These are phyloP conservation scores for Onychostruthus taczanowskii DNA, from an alignment of 2,113 vertebrate genomes.

Conservation along the genomic window DNA sequence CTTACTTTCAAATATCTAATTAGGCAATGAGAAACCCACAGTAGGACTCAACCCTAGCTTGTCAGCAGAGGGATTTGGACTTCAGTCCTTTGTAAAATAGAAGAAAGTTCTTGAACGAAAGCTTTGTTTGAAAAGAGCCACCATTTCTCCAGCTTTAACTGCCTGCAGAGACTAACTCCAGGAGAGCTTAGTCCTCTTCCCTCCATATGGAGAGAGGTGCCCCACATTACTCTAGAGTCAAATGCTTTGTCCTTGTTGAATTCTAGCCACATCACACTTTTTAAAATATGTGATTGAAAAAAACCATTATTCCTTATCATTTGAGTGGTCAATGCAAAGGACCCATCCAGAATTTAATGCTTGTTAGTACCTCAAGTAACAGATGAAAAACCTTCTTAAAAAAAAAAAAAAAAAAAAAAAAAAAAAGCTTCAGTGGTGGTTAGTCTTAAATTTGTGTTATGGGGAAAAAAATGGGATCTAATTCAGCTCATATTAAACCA, in stretches of 20 bases:
- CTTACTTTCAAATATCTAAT: conserved; percentile 14
- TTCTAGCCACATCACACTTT: not conserved
- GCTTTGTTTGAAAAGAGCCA: not conserved
- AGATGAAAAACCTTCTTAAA: not conserved
- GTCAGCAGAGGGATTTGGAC: not conserved
- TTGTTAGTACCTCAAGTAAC: not conserved
- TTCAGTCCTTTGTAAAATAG: not conserved
- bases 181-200: not conserved
- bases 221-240: not conserved
- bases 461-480: not conserved
- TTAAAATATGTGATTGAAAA: not conserved
- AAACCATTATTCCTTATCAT: not conserved
- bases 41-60: not conserved
- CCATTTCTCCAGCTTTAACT: not conserved
- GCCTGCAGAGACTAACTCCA: not conserved
- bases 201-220: not conserved
- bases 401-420: not conserved
- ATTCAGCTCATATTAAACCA: conserved; percentile 41
- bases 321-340: not conserved
- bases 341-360: not conserved
- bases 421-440: not conserved
- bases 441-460: conserved; percentile 7
- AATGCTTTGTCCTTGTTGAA: not conserved
- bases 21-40: not conserved
- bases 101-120: not conserved